Base-by-base conservation (phyloP, 2,113 vertebrate species). In the Paedocypris sp. region DNA sequence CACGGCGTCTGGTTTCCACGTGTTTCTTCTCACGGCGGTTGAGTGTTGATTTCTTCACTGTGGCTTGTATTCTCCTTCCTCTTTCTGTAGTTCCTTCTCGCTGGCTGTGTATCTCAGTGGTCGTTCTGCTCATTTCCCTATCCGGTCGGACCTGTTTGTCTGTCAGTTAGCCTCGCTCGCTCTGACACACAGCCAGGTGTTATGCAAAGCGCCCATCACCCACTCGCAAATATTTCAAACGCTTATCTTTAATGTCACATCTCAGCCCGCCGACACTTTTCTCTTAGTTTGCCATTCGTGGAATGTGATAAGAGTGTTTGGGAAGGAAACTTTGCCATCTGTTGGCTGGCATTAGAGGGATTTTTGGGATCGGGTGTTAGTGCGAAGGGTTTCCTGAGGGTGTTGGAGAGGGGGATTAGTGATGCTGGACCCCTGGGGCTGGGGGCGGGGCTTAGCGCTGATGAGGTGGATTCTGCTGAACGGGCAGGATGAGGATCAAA, bases 91-190 rank as follows among this genome's bases (percentile, higher is more conserved):
- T 39, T 39, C 46, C 33, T n/a, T 20, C 59, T 62, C 11, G 33
- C 6, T 33, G 15, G 16, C 28, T 26, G 4, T 39, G 15, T 22
- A 8, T 56, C 29, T 36, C 18, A 62, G 54, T 67, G 35, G 70
- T 62, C 66, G 47, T 52, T n/a, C n/a, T n/a, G n/a, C 64, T 56
- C 57, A 51, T 60, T 64, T 76, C 50, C 63, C 58, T 66, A 58
- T 43, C 54, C 26, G n/a, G 54, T 58, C 32, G 5, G 54, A 58
- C 54, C 54, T 58, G 54, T 58, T 58, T 58, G 26, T 53, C 26
- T 58, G 39, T 58, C 54, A 41, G 54, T 58, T 58, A 43, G 39
- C 54, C 54, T 58, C 38, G 38, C 26, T 58, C 26, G 22, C 15
- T 58, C 38, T 43, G 26, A 22, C 19, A 41, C 26, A 10, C 54